These are phyloP conservation scores for Oceanodroma leucorhoa DNA, from an alignment of 2,797 vertebrate species.

Conservation along the genomic window DNA sequence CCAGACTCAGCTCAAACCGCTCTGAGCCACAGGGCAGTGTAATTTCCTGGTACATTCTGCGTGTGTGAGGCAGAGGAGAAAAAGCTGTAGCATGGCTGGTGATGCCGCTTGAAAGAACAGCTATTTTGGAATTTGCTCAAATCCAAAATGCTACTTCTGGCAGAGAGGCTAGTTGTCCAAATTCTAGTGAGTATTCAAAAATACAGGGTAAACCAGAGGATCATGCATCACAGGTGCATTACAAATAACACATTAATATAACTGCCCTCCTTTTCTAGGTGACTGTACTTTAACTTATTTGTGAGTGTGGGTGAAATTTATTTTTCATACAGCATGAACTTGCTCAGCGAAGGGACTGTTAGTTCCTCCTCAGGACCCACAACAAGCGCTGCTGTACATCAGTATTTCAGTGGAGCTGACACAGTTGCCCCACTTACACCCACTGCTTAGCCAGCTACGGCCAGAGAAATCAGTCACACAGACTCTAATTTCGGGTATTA, in stretches of 20 bases:
- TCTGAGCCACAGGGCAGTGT: not conserved
- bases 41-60: not conserved
- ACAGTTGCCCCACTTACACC: not conserved
- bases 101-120: not conserved
- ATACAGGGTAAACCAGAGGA: not conserved
- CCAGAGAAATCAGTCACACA: not conserved
- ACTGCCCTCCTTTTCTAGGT: not conserved
- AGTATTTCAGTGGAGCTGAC: not conserved
- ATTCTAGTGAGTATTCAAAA: not conserved
- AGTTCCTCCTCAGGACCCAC: not conserved
- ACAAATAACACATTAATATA: not conserved
- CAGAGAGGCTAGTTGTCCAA: not conserved
- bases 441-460: not conserved
- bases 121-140: not conserved
- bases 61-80: not conserved
- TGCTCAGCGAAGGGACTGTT: not conserved
- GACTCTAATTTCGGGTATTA: not conserved
- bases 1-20: not conserved
- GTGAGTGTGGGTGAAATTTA: not conserved
- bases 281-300: not conserved
- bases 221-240: not conserved
- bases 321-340: not conserved
- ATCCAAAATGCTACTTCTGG: not conserved
- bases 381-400: not conserved
- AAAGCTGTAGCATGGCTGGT: not conserved